Percentiles rank a stretch among this genome's conserved stretches.
These are phyloP conservation scores for Papilio polyxenes DNA, from an alignment of 1,140 invertebrate species.

Conservation along the genomic window DNA sequence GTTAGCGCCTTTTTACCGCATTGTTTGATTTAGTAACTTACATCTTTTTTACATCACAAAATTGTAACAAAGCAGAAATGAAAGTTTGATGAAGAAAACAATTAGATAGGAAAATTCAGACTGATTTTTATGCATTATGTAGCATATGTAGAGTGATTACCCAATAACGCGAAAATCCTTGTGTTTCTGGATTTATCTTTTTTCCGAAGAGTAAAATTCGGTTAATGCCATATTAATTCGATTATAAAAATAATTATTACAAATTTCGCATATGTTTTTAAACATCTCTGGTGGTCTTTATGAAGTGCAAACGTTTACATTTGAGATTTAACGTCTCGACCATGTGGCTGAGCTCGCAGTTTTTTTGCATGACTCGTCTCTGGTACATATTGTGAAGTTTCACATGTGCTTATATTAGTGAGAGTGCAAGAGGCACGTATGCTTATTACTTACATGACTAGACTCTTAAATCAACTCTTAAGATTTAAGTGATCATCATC, in stretches of 20 bases:
- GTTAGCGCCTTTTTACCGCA: constrained; percentile 32
- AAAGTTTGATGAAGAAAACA: too few relatives aligned
- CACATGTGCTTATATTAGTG: constrained; percentile 16
- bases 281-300: constrained; percentile 17
- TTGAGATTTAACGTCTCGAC: background rate
- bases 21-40: background rate
- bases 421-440: background rate
- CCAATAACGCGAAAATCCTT: too few relatives aligned
- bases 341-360: constrained; percentile 2
- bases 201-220: too few relatives aligned
- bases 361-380: constrained; percentile 16
- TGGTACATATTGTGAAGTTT: background rate
- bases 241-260: background rate
- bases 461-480: background rate
- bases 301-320: constrained; percentile 14
- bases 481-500: background rate
- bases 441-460: background rate
- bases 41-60: background rate
- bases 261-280: background rate
- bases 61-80: too few relatives aligned
- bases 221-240: background rate
- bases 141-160: too few relatives aligned
- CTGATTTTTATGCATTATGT: too few relatives aligned
- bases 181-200: too few relatives aligned
- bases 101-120: too few relatives aligned